phyloP scores from a whole-genome alignment of 2,888 invertebrate genomes.

The Drosophila vallismaia region DNA sequence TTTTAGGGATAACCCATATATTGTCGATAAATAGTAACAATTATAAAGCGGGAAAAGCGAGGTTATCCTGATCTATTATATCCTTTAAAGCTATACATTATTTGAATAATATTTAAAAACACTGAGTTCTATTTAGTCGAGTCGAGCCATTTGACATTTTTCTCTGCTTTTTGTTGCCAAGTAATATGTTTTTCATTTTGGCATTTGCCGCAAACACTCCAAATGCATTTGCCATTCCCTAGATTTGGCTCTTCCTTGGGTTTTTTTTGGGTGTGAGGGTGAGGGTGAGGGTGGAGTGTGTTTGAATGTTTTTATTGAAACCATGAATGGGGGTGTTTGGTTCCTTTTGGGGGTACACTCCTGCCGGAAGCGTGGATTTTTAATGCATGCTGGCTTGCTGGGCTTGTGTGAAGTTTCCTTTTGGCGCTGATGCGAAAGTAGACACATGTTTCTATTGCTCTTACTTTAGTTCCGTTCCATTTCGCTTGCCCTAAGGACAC shows the following conservation, averaged over 20 bases:
- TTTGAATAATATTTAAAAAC: neutral
- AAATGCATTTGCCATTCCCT: constrained; percentile 75
- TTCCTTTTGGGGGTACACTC: constrained; percentile 31
- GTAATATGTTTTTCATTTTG: constrained; percentile 76
- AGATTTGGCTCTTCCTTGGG: constrained; percentile 24
- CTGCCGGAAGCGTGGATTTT: constrained; percentile 74
- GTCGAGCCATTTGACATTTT: neutral
- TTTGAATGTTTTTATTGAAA: constrained; percentile 39
- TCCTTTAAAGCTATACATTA: too few species aligned
- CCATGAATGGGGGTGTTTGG: constrained; percentile 25
- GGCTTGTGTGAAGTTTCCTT: constrained; percentile 39
- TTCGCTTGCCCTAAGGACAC: constrained; percentile 21
- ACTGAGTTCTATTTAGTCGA: neutral
- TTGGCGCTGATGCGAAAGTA: constrained; percentile 65
- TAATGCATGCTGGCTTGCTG: constrained; percentile 58
- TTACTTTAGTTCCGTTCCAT: constrained; percentile 22
- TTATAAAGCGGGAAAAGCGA: too few species aligned
- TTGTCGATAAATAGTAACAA: too few species aligned
- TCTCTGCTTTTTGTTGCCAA: constrained; percentile 56
- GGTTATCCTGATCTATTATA: too few species aligned
- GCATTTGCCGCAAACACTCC: constrained; percentile 76
- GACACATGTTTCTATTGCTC: constrained; percentile 68
- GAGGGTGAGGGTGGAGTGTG: neutral
- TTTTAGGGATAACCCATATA: neutral
- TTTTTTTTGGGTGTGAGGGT: constrained; percentile 7